Evolutionary conservation across 1,140 invertebrate species (phyloP).

Genomic region (Calliopsis andreniformis): DNA sequence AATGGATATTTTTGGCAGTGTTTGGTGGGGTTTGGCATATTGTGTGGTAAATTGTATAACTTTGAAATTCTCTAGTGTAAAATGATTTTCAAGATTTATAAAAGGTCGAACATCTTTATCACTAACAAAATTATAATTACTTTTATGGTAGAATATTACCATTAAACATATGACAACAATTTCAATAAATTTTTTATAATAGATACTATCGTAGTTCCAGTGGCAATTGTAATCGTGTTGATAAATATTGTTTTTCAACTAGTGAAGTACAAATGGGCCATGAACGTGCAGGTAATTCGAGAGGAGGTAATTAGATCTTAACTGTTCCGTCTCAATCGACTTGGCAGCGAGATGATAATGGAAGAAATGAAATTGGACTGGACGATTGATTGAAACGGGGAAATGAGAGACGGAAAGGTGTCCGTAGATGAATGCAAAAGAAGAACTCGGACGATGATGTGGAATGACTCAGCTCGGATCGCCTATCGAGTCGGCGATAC

Average conservation of each 20-base stretch:
- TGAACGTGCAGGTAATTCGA: slow-evolving; percentile 39
- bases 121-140: too few relatives aligned
- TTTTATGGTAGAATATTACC: too few relatives aligned
- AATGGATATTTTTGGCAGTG: too few relatives aligned
- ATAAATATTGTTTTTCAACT: not conserved
- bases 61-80: too few relatives aligned
- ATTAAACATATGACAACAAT: too few relatives aligned
- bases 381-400: slow-evolving; percentile 62
- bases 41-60: too few relatives aligned
- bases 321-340: slow-evolving; percentile 45
- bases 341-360: slow-evolving; percentile 62
- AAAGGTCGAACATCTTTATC: too few relatives aligned
- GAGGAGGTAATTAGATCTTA: slow-evolving; percentile 60
- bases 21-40: too few relatives aligned
- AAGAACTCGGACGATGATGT: slow-evolving; percentile 59
- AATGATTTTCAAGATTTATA: too few relatives aligned
- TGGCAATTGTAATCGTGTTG: not conserved
- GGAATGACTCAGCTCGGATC: slow-evolving; percentile 61
- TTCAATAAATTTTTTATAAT: too few relatives aligned
- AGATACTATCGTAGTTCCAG: too few relatives aligned
- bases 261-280: not conserved
- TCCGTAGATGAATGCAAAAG: slow-evolving; percentile 54
- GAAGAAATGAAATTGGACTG: slow-evolving; percentile 61
- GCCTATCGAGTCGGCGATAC: slow-evolving; percentile 45
- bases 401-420: slow-evolving; percentile 49